phyloP scores from a whole-genome alignment of 2,797 vertebrate species.

The Chaenodraco wilsoni region DNA sequence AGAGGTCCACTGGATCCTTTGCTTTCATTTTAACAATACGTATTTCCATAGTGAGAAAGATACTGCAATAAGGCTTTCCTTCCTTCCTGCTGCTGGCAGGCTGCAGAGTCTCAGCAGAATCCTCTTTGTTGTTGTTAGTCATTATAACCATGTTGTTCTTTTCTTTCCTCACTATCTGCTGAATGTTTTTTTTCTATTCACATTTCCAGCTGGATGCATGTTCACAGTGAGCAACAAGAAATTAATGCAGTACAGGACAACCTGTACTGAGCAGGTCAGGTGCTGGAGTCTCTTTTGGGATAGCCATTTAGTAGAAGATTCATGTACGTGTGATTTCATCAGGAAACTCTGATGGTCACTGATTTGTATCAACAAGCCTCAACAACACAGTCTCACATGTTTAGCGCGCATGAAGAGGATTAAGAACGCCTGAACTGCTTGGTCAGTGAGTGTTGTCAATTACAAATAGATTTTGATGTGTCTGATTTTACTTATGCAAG shows the following conservation, averaged over 20 bases:
- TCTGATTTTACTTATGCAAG: constrained; percentile 32
- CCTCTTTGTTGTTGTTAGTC: constrained; percentile 10
- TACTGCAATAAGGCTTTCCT: not conserved
- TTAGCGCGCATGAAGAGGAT: not conserved
- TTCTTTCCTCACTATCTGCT: constrained; percentile 9
- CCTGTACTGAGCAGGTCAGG: not conserved
- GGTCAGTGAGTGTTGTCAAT: not conserved
- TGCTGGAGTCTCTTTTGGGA: not conserved
- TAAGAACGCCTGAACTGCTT: not conserved
- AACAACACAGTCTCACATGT: not conserved
- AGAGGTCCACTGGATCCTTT: constrained; percentile 15
- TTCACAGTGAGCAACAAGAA: not conserved
- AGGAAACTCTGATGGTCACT: not conserved
- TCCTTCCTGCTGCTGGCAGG: no score
- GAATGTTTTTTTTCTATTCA: not conserved
- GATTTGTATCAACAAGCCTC: not conserved
- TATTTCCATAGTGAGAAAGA: constrained; percentile 16
- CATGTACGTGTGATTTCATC: not conserved
- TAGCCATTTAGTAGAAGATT: not conserved
- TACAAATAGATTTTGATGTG: not conserved
- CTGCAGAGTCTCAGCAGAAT: constrained; percentile 9
- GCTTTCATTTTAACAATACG: constrained; percentile 19
- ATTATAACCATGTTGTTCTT: constrained; percentile 17
- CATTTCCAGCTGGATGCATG: constrained; percentile 19
- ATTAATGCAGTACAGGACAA: not conserved